Evolutionary conservation across 2,113 vertebrate genomes (phyloP).

Genomic region (Tachycineta bicolor): DNA sequence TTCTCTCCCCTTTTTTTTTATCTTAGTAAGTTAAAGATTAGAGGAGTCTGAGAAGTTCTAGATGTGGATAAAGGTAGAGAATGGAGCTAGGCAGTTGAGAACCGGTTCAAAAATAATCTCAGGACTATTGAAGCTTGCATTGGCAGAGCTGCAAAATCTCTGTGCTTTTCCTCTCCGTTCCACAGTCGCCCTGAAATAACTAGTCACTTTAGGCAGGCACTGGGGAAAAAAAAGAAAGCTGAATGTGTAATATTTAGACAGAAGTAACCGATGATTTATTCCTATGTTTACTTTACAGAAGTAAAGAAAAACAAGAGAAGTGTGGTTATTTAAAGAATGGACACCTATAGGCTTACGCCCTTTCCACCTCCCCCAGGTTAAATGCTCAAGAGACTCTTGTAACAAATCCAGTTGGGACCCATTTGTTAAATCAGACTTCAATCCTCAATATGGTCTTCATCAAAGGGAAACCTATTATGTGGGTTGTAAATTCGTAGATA

Average conservation of each 20-base stretch:
- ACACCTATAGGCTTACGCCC: background rate
- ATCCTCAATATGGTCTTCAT: background rate
- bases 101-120: background rate
- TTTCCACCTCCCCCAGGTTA: background rate
- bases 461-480: background rate
- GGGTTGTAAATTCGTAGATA: background rate
- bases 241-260: background rate
- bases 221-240: background rate
- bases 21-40: background rate
- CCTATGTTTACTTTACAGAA: background rate
- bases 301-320: background rate
- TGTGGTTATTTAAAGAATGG: background rate
- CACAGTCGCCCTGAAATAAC: background rate
- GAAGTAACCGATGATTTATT: background rate
- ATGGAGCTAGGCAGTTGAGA: background rate
- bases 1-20: background rate
- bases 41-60: background rate
- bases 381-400: background rate
- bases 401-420: background rate
- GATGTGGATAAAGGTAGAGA: background rate
- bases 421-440: background rate
- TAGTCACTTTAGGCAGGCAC: background rate
- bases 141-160: background rate
- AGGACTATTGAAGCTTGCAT: background rate
- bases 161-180: background rate